Conservation (phyloP, 2,888 invertebrate genomes). For the Drosophila histrio region DNA sequence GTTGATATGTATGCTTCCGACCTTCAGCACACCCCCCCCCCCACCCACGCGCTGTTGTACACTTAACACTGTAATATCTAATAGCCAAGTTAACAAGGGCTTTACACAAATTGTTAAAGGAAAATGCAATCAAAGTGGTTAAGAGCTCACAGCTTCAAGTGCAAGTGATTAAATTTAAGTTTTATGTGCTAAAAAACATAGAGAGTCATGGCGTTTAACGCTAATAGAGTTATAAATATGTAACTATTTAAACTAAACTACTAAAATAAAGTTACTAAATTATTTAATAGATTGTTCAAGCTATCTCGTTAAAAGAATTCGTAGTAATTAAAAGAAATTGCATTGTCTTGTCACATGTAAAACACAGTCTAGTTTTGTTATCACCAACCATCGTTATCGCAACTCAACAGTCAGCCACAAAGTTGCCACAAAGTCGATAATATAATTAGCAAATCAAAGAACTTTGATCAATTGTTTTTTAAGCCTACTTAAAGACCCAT, state of each 20-base stretch:
- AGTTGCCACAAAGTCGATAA: neutral
- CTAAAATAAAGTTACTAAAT: neutral
- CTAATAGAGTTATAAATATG: neutral
- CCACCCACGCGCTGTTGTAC: neutral
- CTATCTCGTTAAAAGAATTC: neutral
- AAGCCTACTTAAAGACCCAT: neutral
- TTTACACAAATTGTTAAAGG: slow-evolving; percentile 37
- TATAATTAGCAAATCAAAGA: slow-evolving; percentile 7
- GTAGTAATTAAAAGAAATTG: neutral
- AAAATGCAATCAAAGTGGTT: slow-evolving; percentile 40
- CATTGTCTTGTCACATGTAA: slow-evolving; percentile 13
- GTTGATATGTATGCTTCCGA: slow-evolving; percentile 16
- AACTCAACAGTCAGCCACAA: neutral
- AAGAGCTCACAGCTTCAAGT: slow-evolving; percentile 16
- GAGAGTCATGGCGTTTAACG: neutral
- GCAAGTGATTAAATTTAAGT: slow-evolving; percentile 20
- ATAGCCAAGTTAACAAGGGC: slow-evolving; percentile 44
- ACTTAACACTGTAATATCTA: neutral
- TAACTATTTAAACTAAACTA: too few relatives aligned
- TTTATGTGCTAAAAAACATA: neutral
- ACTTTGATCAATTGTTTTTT: slow-evolving; percentile 28
- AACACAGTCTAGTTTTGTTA: neutral
- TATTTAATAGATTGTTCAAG: too few relatives aligned
- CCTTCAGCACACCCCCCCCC: too few relatives aligned
- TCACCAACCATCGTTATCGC: slow-evolving; percentile 3